phyloP scores from a whole-genome alignment of 2,888 invertebrate species.

The Lycaena phlaeas region DNA sequence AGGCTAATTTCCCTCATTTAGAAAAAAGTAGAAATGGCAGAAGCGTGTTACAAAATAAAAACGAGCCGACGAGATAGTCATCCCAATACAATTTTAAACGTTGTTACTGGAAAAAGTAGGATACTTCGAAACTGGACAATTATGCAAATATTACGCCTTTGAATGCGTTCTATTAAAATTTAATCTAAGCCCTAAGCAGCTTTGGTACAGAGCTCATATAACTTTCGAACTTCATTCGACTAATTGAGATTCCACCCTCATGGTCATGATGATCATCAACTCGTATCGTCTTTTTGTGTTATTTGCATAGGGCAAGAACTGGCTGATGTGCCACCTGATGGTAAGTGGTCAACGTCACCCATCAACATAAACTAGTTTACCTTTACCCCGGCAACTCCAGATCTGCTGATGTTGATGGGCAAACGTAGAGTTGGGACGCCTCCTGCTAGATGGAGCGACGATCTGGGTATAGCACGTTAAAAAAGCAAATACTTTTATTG shows the following conservation, averaged over 20 bases:
- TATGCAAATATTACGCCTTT: background rate
- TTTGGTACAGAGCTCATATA: background rate
- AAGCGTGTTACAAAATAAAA: no score
- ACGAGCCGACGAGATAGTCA: no score
- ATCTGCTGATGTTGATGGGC: no score
- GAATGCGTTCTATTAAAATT: background rate
- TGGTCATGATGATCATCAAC: no score
- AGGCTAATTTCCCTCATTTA: no score
- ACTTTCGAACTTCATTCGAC: background rate
- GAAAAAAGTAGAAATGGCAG: no score
- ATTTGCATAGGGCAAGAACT: background rate
- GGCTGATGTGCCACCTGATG: background rate
- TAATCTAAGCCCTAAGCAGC: background rate
- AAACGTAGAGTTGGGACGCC: no score
- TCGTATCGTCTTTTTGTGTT: background rate
- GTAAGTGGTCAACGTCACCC: background rate
- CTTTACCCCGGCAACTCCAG: no score
- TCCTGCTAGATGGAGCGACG: no score
- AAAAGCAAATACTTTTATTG: no score
- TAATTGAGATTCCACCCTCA: background rate
- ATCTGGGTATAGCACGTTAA: no score
- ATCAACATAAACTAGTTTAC: no score
- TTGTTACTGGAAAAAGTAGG: background rate
- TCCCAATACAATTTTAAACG: background rate
- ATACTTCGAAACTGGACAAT: background rate